phyloP scores from a whole-genome alignment of 2,113 vertebrate genomes.

The Anolis carolinensis region DNA sequence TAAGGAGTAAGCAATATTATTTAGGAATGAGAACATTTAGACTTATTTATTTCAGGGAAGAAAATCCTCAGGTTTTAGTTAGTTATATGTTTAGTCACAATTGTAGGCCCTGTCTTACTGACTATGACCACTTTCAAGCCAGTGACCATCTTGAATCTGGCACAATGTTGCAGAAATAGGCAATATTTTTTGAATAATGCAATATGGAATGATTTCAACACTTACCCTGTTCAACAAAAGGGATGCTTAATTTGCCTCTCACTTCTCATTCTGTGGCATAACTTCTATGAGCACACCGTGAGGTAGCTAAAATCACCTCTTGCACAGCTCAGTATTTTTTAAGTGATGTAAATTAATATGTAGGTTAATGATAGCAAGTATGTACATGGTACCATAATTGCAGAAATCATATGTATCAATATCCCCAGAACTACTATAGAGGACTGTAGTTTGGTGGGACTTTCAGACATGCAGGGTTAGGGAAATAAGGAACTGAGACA shows the following conservation, averaged over 20 bases:
- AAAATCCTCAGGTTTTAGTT: background rate
- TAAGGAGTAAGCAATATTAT: background rate
- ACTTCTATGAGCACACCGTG: background rate
- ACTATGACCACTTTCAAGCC: too few species aligned
- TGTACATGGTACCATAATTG: background rate
- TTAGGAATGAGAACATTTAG: background rate
- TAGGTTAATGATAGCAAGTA: constrained; percentile 10
- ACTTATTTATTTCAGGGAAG: background rate
- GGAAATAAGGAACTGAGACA: background rate
- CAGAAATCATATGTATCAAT: background rate
- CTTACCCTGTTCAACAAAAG: background rate
- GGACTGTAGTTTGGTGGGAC: background rate
- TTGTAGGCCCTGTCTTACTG: background rate
- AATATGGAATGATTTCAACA: background rate
- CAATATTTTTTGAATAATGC: background rate
- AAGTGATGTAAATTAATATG: constrained; percentile 24
- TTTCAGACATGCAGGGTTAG: background rate
- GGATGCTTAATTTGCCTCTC: background rate
- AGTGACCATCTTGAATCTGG: background rate
- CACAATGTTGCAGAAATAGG: background rate
- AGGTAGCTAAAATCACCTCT: background rate
- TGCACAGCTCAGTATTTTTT: background rate
- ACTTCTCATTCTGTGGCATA: background rate
- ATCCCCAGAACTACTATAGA: background rate
- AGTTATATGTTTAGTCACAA: background rate